Evolutionary conservation across 2,888 invertebrate species (phyloP).

Genomic region (Blera fallax): DNA sequence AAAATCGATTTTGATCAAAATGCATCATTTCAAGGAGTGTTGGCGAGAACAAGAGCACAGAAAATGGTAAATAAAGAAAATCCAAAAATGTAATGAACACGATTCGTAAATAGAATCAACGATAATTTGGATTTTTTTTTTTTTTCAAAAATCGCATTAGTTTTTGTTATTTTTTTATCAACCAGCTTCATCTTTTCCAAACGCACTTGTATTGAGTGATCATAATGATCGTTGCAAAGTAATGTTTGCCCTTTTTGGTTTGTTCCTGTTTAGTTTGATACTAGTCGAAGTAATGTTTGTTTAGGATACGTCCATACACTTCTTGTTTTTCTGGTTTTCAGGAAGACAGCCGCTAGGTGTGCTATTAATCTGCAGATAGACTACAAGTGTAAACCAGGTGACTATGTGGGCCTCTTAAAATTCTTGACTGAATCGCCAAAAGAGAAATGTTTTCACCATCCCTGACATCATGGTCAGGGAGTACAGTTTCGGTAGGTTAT

Average conservation of each 20-base stretch:
- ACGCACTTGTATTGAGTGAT: slow-evolving; percentile 2
- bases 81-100: not conserved
- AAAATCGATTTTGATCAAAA: slow-evolving; percentile 56
- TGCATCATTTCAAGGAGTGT: slow-evolving; percentile 25
- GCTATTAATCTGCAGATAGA: too few relatives aligned
- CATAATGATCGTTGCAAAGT: slow-evolving; percentile 13
- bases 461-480: too few relatives aligned
- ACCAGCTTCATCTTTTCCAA: not conserved
- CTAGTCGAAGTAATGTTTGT: too few relatives aligned
- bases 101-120: not conserved
- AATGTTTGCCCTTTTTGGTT: not conserved
- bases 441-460: too few relatives aligned
- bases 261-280: too few relatives aligned
- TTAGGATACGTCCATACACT: too few relatives aligned
- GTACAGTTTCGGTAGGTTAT: too few relatives aligned
- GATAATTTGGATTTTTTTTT: not conserved
- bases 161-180: not conserved
- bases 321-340: too few relatives aligned
- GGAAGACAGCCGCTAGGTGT: too few relatives aligned
- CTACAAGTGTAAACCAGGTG: too few relatives aligned
- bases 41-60: not conserved
- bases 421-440: too few relatives aligned
- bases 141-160: not conserved
- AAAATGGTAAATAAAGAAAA: not conserved
- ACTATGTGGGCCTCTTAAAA: too few relatives aligned